phyloP scores from a whole-genome alignment of 2,113 vertebrate species.

The Engraulis encrasicolus region DNA sequence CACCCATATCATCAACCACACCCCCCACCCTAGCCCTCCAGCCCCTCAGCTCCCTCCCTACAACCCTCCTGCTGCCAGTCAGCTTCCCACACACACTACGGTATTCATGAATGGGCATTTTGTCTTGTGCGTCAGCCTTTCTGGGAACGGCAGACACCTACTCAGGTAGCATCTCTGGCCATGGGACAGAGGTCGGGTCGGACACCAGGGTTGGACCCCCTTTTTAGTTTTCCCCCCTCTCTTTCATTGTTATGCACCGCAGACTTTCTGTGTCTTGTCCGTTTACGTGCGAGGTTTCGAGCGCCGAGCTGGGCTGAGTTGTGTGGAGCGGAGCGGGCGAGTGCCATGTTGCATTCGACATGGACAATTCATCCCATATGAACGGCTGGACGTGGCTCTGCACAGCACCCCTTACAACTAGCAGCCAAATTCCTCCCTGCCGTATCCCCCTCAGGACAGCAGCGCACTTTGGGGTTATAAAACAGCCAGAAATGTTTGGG shows the following conservation, averaged over 20 bases:
- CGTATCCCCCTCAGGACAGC: neutral
- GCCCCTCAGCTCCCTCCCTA: neutral
- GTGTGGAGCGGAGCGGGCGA: conserved; percentile 9
- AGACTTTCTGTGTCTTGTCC: neutral
- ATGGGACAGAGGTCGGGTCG: neutral
- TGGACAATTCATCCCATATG: conserved; percentile 50
- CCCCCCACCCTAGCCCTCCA: neutral
- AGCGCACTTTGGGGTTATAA: conserved; percentile 32
- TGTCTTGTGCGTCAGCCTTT: neutral
- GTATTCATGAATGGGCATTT: conserved; percentile 17
- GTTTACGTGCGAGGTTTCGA: neutral
- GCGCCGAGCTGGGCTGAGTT: neutral
- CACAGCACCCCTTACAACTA: conserved; percentile 6
- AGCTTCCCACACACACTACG: neutral
- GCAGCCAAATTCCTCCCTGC: conserved; percentile 21
- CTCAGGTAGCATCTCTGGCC: neutral
- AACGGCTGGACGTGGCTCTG: conserved; percentile 27
- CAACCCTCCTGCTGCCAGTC: neutral
- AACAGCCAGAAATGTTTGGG: conserved; percentile 33
- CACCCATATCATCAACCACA: too few species aligned
- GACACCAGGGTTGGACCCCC: too few species aligned
- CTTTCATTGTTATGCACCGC: too few species aligned
- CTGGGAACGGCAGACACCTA: conserved; percentile 4
- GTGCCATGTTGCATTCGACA: conserved; percentile 44
- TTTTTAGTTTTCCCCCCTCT: neutral